phyloP scores from a whole-genome alignment of 2,797 vertebrate genomes.

The Gorsachius magnificus region DNA sequence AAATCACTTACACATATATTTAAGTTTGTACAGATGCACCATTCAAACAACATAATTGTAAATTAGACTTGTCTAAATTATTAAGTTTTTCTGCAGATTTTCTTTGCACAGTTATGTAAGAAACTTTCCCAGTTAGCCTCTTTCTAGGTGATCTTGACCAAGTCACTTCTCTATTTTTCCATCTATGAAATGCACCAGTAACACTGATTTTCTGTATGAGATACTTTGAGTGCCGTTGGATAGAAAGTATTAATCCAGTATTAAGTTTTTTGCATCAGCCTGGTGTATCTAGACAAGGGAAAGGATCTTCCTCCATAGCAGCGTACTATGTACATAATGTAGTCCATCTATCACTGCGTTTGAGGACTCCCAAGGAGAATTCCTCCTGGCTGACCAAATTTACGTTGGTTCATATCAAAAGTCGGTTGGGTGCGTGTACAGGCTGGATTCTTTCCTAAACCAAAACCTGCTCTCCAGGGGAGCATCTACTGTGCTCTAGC shows the following conservation, averaged over 20 bases:
- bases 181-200: not conserved
- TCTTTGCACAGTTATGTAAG: not conserved
- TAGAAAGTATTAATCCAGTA: accelerated
- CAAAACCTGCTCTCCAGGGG: not conserved
- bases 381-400: not conserved
- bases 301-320: not conserved
- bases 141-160: not conserved
- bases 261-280: not conserved
- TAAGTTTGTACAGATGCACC: not conserved
- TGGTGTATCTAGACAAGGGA: not conserved
- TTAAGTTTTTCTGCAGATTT: not conserved
- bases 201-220: not conserved
- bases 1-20: not conserved
- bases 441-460: not conserved
- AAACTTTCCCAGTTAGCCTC: not conserved
- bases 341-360: not conserved
- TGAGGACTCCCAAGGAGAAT: not conserved
- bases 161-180: not conserved
- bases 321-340: accelerated
- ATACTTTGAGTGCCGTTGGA: not conserved
- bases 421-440: not conserved
- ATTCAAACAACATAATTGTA: not conserved
- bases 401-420: not conserved
- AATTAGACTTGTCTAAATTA: not conserved
- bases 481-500: not conserved